Evolutionary conservation across 2,113 vertebrate genomes (phyloP).

Genomic region (Nerophis ophidion): DNA sequence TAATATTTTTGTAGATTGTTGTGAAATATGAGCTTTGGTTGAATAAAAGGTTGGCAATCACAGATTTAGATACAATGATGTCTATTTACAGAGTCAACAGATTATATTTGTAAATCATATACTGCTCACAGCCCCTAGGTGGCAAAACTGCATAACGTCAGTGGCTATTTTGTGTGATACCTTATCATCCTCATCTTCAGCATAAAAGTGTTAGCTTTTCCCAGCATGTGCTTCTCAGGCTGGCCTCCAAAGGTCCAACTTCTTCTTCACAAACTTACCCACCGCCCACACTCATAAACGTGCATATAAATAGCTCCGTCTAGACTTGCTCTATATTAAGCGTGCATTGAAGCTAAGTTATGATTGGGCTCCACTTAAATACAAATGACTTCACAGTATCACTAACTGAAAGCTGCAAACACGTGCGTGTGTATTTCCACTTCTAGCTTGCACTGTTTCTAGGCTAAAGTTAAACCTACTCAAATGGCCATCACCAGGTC

Average conservation of each 20-base stretch:
- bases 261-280: background rate
- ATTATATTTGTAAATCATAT: too few species aligned
- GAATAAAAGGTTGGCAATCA: too few species aligned
- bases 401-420: background rate
- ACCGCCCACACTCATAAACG: background rate
- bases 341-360: constrained; percentile 1
- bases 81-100: too few species aligned
- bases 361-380: background rate
- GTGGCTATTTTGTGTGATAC: too few species aligned
- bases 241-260: background rate
- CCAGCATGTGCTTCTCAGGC: too few species aligned
- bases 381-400: constrained; percentile 9
- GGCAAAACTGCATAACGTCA: too few species aligned
- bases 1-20: too few species aligned
- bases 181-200: too few species aligned
- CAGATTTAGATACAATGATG: too few species aligned
- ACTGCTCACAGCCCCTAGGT: too few species aligned
- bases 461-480: constrained; percentile 12
- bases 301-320: constrained; percentile 1
- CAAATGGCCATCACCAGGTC: constrained; percentile 17
- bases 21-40: too few species aligned
- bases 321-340: constrained; percentile 6
- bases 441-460: constrained; percentile 2
- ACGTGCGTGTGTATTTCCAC: constrained; percentile 5
- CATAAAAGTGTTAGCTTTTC: too few species aligned